Conservation (phyloP, 1,140 invertebrate genomes). For the Drosophila orena region DNA sequence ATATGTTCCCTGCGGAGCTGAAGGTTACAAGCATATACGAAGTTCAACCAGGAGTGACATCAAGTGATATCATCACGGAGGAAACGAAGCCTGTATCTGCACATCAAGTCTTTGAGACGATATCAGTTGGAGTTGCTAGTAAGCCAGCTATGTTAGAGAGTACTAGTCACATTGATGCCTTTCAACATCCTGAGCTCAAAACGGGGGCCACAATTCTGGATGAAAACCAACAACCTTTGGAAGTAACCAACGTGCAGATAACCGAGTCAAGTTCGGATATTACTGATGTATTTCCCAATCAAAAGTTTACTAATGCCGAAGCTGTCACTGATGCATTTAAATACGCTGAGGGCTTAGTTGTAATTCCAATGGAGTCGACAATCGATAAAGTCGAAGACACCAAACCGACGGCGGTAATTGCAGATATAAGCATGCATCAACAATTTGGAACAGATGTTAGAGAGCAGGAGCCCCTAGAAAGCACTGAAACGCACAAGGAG, state of each 20-base stretch:
- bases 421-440: conserved; percentile 41
- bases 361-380: conserved; percentile 48
- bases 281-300: neutral
- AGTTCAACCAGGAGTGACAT: conserved; percentile 36
- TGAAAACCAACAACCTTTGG: conserved; percentile 52
- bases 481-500: conserved; percentile 11
- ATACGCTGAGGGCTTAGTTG: conserved; percentile 41
- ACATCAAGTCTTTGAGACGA: conserved; percentile 26
- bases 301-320: conserved; percentile 12
- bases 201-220: conserved; percentile 22
- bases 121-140: conserved; percentile 46
- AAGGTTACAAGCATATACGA: conserved; percentile 42
- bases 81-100: conserved; percentile 22
- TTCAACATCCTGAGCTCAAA: conserved; percentile 38
- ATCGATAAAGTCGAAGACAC: conserved; percentile 9
- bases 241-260: conserved; percentile 57
- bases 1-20: conserved; percentile 26
- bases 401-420: conserved; percentile 38
- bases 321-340: conserved; percentile 27
- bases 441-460: conserved; percentile 41
- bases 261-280: conserved; percentile 50
- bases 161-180: conserved; percentile 12
- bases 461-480: conserved; percentile 57
- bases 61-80: conserved; percentile 24
- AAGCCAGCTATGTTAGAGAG: conserved; percentile 29